phyloP scores from a whole-genome alignment of 2,888 invertebrate genomes.

The Melipona bicolor region DNA sequence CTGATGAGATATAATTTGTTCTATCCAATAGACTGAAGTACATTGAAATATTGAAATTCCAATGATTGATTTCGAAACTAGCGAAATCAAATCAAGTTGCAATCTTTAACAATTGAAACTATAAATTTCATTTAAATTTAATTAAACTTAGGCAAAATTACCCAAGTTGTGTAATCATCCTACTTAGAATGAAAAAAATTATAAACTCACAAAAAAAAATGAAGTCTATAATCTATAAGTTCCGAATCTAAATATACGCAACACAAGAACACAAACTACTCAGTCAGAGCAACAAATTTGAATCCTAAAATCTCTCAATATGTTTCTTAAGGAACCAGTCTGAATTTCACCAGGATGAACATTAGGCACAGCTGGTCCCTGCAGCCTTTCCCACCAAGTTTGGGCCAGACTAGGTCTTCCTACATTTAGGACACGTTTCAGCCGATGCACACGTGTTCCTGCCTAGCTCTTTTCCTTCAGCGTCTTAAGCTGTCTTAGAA shows the following conservation, averaged over 20 bases:
- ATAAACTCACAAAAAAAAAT: neutral
- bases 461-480: neutral
- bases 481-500: neutral
- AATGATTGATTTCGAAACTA: neutral
- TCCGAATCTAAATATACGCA: neutral
- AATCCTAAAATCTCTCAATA: neutral
- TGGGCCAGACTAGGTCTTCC: slow-evolving; percentile 23
- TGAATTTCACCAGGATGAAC: neutral
- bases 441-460: slow-evolving; percentile 14
- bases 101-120: too few species aligned
- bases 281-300: neutral
- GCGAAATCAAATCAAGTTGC: too few species aligned
- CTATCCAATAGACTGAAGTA: neutral
- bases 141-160: too few species aligned
- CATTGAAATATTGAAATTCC: neutral
- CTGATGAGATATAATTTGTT: neutral
- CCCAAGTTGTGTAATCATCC: neutral
- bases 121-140: too few species aligned
- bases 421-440: slow-evolving; percentile 24
- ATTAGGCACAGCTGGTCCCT: slow-evolving; percentile 13
- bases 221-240: neutral
- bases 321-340: neutral
- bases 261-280: neutral
- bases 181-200: neutral
- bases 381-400: slow-evolving; percentile 25